phyloP scores from a whole-genome alignment of 1,140 invertebrate genomes.

The Drosophila elegans region DNA sequence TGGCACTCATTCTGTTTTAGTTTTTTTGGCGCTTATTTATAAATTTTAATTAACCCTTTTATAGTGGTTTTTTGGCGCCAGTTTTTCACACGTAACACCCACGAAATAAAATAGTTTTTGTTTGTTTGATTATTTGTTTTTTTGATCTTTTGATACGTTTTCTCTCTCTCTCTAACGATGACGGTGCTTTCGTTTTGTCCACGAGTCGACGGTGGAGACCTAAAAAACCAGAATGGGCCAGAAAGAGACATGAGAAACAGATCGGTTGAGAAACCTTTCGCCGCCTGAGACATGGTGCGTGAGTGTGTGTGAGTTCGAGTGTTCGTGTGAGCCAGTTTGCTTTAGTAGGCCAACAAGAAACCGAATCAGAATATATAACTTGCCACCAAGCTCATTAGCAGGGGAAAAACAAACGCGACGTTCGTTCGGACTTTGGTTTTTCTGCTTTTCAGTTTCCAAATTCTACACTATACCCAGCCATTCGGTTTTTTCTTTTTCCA shows the following conservation, averaged over 20 bases:
- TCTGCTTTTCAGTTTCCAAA: conserved; percentile 16
- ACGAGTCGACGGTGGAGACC: conserved; percentile 48
- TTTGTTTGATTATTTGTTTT: conserved; percentile 11
- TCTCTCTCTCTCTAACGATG: conserved; percentile 11
- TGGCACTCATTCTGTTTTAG: conserved; percentile 63
- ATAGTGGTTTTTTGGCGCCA: conserved; percentile 24
- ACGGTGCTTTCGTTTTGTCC: conserved; percentile 67
- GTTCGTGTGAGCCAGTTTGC: conserved; percentile 57
- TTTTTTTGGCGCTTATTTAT: conserved; percentile 30
- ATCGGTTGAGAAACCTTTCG: conserved; percentile 48
- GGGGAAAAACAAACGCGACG: conserved; percentile 16
- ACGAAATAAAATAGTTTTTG: conserved; percentile 39
- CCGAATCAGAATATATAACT: conserved; percentile 45
- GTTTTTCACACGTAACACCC: conserved; percentile 49
- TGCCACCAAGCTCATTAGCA: conserved; percentile 29
- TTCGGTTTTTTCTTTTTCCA: conserved; percentile 6
- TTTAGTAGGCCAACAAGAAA: conserved; percentile 69
- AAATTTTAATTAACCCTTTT: conserved; percentile 31
- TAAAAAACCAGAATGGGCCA: conserved; percentile 65
- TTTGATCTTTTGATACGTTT: conserved; percentile 6
- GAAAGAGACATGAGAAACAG: conserved; percentile 48
- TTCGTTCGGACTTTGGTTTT: conserved; percentile 11
- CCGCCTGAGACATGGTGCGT: conserved; percentile 10
- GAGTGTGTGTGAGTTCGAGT: conserved; percentile 12
- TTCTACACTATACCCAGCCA: conserved; percentile 8